Base-by-base conservation (phyloP, 2,113 vertebrate species). In the Pao palembangensis region DNA sequence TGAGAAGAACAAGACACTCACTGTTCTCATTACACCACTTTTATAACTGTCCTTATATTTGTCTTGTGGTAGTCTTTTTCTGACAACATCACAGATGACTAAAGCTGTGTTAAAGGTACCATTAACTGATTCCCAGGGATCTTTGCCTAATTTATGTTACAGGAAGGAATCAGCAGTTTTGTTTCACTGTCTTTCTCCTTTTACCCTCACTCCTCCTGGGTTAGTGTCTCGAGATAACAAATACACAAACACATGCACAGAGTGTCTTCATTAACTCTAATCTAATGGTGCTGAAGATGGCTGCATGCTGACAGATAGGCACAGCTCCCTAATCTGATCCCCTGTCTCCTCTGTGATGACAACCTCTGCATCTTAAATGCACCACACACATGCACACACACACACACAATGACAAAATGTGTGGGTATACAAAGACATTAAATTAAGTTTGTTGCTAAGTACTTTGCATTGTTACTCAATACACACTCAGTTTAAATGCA, bases 401-500 rank as follows among this genome's bases (percentile, higher is more conserved):
- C 52, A 59, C 59, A 57, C 23, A 51, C 43, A 55, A 17, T 43
- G 15, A 56, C 62, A 50, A 14, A 18, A 42, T 31, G 79, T 14
- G 50, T 55, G 64, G 38, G 44, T 50, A 71, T 63, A 65, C 78
- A 79, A 71, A 79, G 68, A 69, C 55, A 67, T 70, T 61, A 67
- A 86, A 89, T 86, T 80, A 79, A 76, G 73, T 87, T 88, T 85
- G 69, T 61, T 78, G 79, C 75, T 66, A 63, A 83, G 66, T 73
- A 73, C 78, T 89, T 89, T 87, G 84, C 84, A 88, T 88, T 66
- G 56, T 87, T 85, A 89, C 84, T 85, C 65, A 79, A 88, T 87
- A 80, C 71, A 76, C 73, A 71, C 79, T 75, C 71, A 68, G 82
- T 75, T 31, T 13, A 78, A 78, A 86, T 84, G 70, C 63, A 87